Percentiles rank a stretch among this genome's conserved stretches.
Conservation (phyloP, 2,113 vertebrate species). For the Cacatua alba region DNA sequence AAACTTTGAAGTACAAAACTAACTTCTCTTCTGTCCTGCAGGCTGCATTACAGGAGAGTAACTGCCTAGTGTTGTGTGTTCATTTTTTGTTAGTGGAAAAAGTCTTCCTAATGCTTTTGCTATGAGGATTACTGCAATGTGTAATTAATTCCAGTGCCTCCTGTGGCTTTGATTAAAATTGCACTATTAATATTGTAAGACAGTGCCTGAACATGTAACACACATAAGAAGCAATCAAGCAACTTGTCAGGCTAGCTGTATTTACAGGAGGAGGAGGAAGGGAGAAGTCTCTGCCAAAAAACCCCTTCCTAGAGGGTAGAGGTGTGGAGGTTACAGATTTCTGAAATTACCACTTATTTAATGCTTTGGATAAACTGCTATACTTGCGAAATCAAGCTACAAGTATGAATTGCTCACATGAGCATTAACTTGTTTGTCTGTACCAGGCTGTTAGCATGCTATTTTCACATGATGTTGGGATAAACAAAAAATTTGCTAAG, state of each 20-base stretch:
- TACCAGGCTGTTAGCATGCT: not conserved
- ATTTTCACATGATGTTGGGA: not conserved
- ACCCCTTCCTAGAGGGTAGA: not conserved
- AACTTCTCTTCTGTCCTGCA: not conserved
- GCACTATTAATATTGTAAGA: not conserved
- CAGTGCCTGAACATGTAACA: not conserved
- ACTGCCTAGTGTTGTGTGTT: not conserved
- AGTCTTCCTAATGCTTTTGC: not conserved
- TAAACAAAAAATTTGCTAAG: not conserved
- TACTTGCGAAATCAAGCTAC: not conserved
- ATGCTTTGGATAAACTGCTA: not conserved
- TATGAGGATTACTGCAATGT: not conserved
- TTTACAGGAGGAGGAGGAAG: not conserved
- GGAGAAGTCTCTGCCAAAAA: not conserved
- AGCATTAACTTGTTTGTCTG: accelerated
- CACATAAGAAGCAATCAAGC: not conserved
- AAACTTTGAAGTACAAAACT: not conserved
- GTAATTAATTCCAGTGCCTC: constrained; percentile 42
- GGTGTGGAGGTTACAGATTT: not conserved
- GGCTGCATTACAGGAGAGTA: not conserved
- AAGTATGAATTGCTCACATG: not conserved
- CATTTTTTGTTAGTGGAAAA: not conserved
- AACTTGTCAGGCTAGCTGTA: not conserved
- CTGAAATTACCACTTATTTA: not conserved
- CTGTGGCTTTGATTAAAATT: constrained; percentile 19